Conservation (phyloP, 2,888 invertebrate genomes). For the Dynastes grantii region DNA sequence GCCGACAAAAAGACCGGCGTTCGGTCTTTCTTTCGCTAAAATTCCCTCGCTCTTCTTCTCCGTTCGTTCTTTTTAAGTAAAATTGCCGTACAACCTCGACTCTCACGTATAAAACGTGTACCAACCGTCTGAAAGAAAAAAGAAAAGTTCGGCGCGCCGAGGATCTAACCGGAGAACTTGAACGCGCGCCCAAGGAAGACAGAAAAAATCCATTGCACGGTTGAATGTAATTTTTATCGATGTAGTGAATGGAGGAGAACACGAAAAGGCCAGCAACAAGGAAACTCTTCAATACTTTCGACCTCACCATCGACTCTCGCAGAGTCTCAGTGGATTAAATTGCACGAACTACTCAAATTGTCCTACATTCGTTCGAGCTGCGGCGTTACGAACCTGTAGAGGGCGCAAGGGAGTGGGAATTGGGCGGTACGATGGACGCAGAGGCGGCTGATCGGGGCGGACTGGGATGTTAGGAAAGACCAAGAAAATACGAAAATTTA, state of each 20-base stretch:
- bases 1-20: background rate
- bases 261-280: slow-evolving; percentile 3
- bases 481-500: too few species aligned
- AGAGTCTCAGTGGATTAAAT: slow-evolving; percentile 55
- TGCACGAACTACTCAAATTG: slow-evolving; percentile 57
- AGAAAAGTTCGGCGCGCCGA: background rate
- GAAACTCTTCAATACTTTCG: slow-evolving; percentile 40
- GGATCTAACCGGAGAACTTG: slow-evolving; percentile 26
- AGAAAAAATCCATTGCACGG: slow-evolving; percentile 22
- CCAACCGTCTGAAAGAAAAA: background rate
- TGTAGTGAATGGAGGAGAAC: slow-evolving; percentile 23
- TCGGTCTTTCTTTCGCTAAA: background rate
- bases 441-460: background rate
- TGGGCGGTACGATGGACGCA: background rate
- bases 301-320: slow-evolving; percentile 27
- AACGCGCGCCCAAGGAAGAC: slow-evolving; percentile 8
- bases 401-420: background rate
- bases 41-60: background rate
- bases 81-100: slow-evolving; percentile 15
- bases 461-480: too few species aligned
- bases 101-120: slow-evolving; percentile 7
- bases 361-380: slow-evolving; percentile 54
- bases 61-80: background rate
- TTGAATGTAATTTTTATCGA: slow-evolving; percentile 49
- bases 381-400: slow-evolving; percentile 17